Evolutionary conservation across 37 sponge, comb jelly and placozoan genomes (phyloP), one percentile per base, ranked within the genome.

Genomic region (Eunapius fragilis): DNA sequence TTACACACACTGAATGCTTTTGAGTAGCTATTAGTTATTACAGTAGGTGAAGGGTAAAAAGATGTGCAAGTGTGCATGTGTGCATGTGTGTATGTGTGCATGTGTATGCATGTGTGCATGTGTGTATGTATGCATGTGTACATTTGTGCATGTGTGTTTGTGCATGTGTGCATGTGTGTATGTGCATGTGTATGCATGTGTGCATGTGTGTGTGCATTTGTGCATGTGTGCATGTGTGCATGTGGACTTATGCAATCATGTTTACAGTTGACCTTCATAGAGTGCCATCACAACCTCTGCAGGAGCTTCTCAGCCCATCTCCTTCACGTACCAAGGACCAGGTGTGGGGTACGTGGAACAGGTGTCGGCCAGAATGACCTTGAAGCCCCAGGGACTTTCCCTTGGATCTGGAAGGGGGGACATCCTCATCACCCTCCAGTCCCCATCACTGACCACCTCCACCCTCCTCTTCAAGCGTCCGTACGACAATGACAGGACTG

Each of bases 371-470:
- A 58, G 58, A 58, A 58, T 58, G 58, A 58, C 58, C 17, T 58
- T 58, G 58, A 58, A 58, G 58, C 58, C 58, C 58, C 58, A 58
- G 58, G 58, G 58, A 58, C 58, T 58, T 58, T 58, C 58, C 28
- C 27, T 34, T 31, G 27, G 33, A 67, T 67, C 68, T 32, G 32
- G 28, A 72, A 9, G 82, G 97, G 2, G 98, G 98, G 84, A 91
- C 49, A 79, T 97, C 58, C 33, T 75, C 38, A 72, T 95, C 33
- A 45, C 71, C 3, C 89, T 97, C 1, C 71, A 37, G 31, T 97
- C 98, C 25, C 98, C 98, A 28, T 26, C 74, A 22, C 84, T 84
- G 24, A 95, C 95, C 13, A 74, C n/a, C 28, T 97, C 98, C 25
- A 37, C 49, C 30, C 50, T 97, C 12, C 85, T 95, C n/a, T 83